Conservation (phyloP, 1,140 invertebrate species). For the Orchesella cincta region DNA sequence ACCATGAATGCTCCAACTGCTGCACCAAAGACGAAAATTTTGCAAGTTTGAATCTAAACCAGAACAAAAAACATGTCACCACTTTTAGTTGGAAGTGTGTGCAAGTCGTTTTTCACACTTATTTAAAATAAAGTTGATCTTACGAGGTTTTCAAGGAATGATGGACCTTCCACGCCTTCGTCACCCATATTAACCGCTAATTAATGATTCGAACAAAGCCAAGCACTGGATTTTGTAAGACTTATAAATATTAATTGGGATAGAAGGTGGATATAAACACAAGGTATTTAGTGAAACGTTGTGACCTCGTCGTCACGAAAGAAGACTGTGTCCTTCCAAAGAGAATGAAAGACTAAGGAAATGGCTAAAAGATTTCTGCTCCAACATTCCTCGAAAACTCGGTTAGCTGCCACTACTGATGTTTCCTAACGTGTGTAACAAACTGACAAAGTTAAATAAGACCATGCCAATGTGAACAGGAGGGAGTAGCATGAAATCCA, state of each 20-base stretch:
- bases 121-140: neutral
- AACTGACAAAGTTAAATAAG: neutral
- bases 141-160: conserved; percentile 11
- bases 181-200: neutral
- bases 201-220: no score
- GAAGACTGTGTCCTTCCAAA: neutral
- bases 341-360: conserved; percentile 4
- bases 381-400: neutral
- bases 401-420: neutral
- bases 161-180: neutral
- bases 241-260: neutral
- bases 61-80: neutral
- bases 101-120: neutral
- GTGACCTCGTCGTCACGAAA: neutral
- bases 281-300: neutral
- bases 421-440: neutral
- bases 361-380: neutral
- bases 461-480: neutral
- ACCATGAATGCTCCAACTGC: conserved; percentile 7
- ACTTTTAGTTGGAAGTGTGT: neutral
- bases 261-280: neutral
- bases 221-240: no score
- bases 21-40: neutral
- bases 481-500: neutral
- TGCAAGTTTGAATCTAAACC: conserved; percentile 25